A percentile compares a stretch with the other conserved stretches of the same genome.
phyloP scores from a whole-genome alignment of 2,888 invertebrate species.

The Stenoptilia bipunctidactyla region DNA sequence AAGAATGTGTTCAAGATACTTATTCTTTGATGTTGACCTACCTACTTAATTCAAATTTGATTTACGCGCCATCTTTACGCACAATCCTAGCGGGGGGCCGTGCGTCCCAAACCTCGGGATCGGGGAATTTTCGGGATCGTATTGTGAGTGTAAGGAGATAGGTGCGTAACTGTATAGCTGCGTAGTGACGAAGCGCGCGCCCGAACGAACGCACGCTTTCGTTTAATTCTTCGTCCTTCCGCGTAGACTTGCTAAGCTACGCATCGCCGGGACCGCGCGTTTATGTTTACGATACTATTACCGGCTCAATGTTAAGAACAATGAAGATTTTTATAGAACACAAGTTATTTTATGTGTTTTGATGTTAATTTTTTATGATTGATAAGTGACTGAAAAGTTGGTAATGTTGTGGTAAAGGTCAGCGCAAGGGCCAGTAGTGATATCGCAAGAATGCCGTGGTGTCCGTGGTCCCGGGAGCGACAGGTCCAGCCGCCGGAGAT shows the following conservation, averaged over 20 bases:
- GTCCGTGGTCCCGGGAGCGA: slow-evolving; percentile 57
- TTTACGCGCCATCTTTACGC: neutral
- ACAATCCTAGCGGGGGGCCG: slow-evolving; percentile 1
- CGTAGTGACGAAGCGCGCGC: slow-evolving; percentile 47
- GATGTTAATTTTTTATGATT: neutral
- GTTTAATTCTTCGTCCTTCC: slow-evolving; percentile 16
- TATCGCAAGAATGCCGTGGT: slow-evolving; percentile 50
- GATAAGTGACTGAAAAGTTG: neutral
- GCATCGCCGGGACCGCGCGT: no score
- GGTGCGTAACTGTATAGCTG: neutral
- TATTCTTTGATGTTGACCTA: no score
- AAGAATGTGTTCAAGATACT: no score
- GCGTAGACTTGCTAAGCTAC: no score
- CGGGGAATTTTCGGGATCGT: slow-evolving; percentile 27
- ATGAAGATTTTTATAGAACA: no score
- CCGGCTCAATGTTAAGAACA: no score
- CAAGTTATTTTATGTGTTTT: no score
- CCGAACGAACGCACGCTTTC: slow-evolving; percentile 43
- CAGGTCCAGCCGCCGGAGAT: slow-evolving; percentile 38
- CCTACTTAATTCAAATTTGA: neutral
- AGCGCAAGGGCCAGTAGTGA: slow-evolving; percentile 30
- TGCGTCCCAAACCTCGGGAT: slow-evolving; percentile 22
- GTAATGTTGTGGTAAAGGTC: slow-evolving; percentile 13
- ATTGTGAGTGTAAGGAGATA: slow-evolving; percentile 2
- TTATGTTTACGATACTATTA: no score